These are phyloP conservation scores for Tortricodes alternella DNA, from an alignment of 2,888 invertebrate species.

Conservation along the genomic window DNA sequence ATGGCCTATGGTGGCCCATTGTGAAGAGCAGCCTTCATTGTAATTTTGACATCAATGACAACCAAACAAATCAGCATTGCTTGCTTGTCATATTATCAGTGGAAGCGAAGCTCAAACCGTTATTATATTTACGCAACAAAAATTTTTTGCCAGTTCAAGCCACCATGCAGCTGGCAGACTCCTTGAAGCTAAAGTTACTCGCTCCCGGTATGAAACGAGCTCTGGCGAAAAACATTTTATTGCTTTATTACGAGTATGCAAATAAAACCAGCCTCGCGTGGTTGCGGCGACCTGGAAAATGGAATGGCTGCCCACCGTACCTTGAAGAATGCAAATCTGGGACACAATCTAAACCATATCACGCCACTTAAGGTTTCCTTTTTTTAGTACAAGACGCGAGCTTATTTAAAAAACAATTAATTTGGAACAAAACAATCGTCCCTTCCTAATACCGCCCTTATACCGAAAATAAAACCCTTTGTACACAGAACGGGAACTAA, in stretches of 20 bases:
- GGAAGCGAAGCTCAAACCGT: too few species aligned
- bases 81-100: background rate
- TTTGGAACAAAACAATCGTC: slow-evolving; percentile 4
- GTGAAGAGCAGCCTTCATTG: too few species aligned
- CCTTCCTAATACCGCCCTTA: background rate
- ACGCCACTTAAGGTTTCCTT: slow-evolving; percentile 38
- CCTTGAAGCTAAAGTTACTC: slow-evolving; percentile 34
- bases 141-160: slow-evolving; percentile 4
- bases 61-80: too few species aligned
- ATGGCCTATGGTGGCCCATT: too few species aligned
- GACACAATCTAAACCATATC: slow-evolving; percentile 54
- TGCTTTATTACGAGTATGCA: slow-evolving; percentile 60
- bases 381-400: slow-evolving; percentile 5
- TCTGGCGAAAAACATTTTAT: slow-evolving; percentile 51
- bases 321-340: slow-evolving; percentile 59
- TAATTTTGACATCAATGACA: too few species aligned
- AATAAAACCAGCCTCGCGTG: slow-evolving; percentile 53
- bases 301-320: slow-evolving; percentile 50
- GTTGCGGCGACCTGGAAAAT: slow-evolving; percentile 53
- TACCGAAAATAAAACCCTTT: slow-evolving; percentile 1
- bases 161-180: background rate
- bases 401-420: slow-evolving; percentile 14
- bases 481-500: slow-evolving; percentile 41
- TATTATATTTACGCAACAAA: slow-evolving; percentile 10
- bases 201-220: slow-evolving; percentile 44